Evolutionary conservation across 2,113 vertebrate genomes (phyloP).

Genomic region (Brevimyrus niger): DNA sequence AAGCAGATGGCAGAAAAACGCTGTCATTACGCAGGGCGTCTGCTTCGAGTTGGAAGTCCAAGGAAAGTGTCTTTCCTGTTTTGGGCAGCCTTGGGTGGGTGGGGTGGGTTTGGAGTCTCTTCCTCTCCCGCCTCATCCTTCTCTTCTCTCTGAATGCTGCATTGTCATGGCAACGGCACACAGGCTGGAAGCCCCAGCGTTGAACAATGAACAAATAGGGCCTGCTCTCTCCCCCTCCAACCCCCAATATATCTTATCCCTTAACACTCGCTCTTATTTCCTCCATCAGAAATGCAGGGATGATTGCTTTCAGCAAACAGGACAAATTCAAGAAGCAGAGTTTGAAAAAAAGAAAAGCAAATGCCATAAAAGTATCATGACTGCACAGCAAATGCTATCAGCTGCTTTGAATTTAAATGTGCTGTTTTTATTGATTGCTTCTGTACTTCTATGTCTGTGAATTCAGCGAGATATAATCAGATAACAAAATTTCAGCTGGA

Average conservation of each 20-base stretch:
- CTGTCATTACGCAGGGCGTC: neutral
- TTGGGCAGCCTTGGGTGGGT: neutral
- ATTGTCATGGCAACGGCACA: conserved; percentile 40
- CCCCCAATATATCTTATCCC: neutral
- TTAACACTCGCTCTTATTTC: neutral
- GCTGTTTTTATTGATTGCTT: neutral
- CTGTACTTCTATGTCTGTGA: neutral
- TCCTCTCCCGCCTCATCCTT: conserved; percentile 24
- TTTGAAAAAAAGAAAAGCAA: conserved; percentile 12
- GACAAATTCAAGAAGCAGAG: conserved; percentile 13
- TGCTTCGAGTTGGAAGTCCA: neutral
- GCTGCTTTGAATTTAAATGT: neutral
- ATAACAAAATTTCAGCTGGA: neutral
- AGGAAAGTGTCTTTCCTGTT: neutral
- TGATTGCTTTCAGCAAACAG: conserved; percentile 20
- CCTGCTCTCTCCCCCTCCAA: conserved; percentile 19
- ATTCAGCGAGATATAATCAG: neutral
- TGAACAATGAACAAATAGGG: conserved; percentile 36
- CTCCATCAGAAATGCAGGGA: conserved; percentile 13
- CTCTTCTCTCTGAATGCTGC: conserved; percentile 9
- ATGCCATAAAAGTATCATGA: neutral
- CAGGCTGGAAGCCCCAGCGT: conserved; percentile 24
- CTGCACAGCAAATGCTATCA: neutral
- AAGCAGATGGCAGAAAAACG: neutral
- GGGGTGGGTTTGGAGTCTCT: conserved; percentile 19